A percentile compares a stretch with the other conserved stretches of the same genome.
Evolutionary conservation across 2,888 invertebrate species (phyloP).

Genomic region (Euphydryas editha): DNA sequence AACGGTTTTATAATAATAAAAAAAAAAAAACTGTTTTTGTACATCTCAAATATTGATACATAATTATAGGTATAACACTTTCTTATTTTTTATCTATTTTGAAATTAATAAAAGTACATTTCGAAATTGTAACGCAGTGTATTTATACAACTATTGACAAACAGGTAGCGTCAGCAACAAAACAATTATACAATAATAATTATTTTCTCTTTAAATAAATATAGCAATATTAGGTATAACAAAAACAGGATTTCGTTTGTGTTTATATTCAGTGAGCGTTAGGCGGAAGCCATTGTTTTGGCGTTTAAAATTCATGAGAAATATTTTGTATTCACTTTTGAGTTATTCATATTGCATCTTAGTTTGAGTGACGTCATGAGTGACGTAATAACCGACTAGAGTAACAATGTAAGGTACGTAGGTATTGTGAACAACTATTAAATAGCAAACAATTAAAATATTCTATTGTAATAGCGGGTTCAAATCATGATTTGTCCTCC

Average conservation of each 20-base stretch:
- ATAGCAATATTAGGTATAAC: background rate
- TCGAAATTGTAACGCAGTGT: no score
- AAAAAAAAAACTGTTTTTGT: no score
- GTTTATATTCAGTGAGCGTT: background rate
- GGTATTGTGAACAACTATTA: background rate
- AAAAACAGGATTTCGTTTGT: background rate
- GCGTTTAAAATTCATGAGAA: constrained; percentile 70
- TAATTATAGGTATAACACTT: no score
- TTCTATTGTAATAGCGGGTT: no score
- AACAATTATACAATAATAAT: background rate
- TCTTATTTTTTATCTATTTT: no score
- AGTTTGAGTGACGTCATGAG: constrained; percentile 14
- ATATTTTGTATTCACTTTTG: constrained; percentile 29
- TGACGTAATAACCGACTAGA: constrained; percentile 5
- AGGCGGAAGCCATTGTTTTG: constrained; percentile 54
- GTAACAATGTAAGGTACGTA: background rate
- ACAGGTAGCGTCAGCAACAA: background rate
- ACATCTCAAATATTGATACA: no score
- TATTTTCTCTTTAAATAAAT: background rate
- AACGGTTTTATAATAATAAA: no score
- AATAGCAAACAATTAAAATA: background rate
- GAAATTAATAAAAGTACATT: no score
- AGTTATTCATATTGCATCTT: background rate
- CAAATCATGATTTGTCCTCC: no score
- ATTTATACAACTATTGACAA: no score